A percentile compares a stretch with the other conserved stretches of the same genome.
Conservation (phyloP, 2,113 vertebrate genomes). For the Nycticryphes semicollaris region DNA sequence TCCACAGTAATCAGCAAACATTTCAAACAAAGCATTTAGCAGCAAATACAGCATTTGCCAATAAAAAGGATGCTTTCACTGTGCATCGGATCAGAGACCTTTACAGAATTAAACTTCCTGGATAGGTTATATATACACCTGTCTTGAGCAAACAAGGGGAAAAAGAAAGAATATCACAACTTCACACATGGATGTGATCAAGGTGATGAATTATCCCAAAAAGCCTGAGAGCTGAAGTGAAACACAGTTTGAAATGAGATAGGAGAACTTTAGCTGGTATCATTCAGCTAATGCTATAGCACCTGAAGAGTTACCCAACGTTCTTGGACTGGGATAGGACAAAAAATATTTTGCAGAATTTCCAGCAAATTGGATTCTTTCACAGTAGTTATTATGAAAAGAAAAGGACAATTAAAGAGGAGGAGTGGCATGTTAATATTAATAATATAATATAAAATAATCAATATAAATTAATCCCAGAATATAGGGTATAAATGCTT, state of each 20-base stretch:
- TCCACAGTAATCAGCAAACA: background rate
- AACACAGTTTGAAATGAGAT: background rate
- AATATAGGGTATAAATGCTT: conserved; percentile 29
- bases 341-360: background rate
- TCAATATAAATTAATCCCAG: conserved; percentile 25
- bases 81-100: background rate
- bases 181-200: background rate
- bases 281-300: background rate
- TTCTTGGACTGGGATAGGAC: background rate
- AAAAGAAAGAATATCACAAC: background rate
- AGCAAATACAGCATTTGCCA: background rate
- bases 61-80: background rate
- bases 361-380: background rate
- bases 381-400: background rate
- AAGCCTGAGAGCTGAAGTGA: background rate
- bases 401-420: conserved; percentile 30
- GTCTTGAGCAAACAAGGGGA: background rate
- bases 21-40: background rate
- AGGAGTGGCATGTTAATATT: background rate
- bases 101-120: background rate
- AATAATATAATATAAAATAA: background rate
- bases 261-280: background rate
- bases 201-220: background rate
- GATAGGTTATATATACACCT: background rate
- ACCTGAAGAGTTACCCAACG: background rate